Base-by-base conservation (phyloP, 2,797 vertebrate species). In the Pseudotriccus pelzelni region DNA sequence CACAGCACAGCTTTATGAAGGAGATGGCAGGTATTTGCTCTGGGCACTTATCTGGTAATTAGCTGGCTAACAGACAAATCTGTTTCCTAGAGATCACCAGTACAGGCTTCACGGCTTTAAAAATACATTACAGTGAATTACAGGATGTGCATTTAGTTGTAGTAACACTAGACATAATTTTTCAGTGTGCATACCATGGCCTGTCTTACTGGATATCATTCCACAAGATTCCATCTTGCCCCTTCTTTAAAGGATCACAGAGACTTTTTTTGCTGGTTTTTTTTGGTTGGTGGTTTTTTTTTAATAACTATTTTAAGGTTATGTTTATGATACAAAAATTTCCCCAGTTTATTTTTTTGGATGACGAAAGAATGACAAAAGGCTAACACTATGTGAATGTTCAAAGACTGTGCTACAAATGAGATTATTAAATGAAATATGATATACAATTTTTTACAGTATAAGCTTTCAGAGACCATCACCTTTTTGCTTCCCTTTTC, bases 21-120 rank as follows among this genome's bases (percentile, higher is more conserved):
- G 55, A 88, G 94, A 82, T 83, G 81, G 81, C 82, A 94, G 75
- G 86, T 86, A 84, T 73, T 95, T 90, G 93, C 67, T 87, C 90
- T 88, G 90, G 67, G 84, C 79, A 89, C 59, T 81, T 60, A 30
- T 24, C n/a, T 87, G 90, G 53, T 84, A 95, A 96, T 92, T 93
- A 93, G 82, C 28, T 75, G 84, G 79, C 60, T 93, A 96, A 95
- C 28, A 72, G 19, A 82, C 18, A 89, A 92, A 90, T 75, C 69
- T 82, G 47, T 27, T 95, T 94, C 69, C 84, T 85, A 55, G 30
- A 80, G 63, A 90, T 90, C 41, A 74, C 55, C 50, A 90, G 64
- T 67, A 89, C 50, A 66, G 72, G 47, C 46, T 78, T 87, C 47
- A 47, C 25, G 59, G 55, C 69, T 92, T 84, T 84, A 82, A 77